Percentiles rank a stretch among this genome's conserved stretches.
phyloP scores from a whole-genome alignment of 2,888 invertebrate species.

The Heliconius cydno region DNA sequence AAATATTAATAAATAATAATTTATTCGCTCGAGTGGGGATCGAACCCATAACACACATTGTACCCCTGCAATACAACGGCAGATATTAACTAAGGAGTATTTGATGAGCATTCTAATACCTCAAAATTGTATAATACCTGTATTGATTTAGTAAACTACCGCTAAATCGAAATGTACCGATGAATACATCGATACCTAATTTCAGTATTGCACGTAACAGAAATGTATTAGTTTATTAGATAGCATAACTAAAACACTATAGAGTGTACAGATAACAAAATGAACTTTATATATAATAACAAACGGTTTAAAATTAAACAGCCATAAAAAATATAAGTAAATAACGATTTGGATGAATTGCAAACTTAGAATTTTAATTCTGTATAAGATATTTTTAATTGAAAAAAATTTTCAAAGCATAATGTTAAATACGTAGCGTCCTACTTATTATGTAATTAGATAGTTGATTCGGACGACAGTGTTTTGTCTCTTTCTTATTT shows the following conservation, averaged over 20 bases:
- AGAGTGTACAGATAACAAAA: neutral
- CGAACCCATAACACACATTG: too few species aligned
- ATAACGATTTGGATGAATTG: conserved; percentile 14
- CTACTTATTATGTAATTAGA: conserved; percentile 14
- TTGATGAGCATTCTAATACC: too few species aligned
- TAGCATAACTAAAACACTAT: conserved; percentile 15
- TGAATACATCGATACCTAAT: conserved; percentile 25
- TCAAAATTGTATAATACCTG: neutral
- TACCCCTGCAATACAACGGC: too few species aligned
- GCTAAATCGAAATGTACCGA: conserved; percentile 15
- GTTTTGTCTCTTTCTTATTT: conserved; percentile 8
- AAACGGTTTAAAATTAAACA: conserved; percentile 4
- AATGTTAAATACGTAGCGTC: neutral
- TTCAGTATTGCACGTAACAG: conserved; percentile 23
- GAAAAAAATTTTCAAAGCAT: neutral
- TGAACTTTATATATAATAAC: neutral
- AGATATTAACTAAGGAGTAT: too few species aligned
- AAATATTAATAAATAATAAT: too few species aligned
- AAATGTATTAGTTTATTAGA: conserved; percentile 34
- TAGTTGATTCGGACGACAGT: conserved; percentile 7
- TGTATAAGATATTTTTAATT: conserved; percentile 17
- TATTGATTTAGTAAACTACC: conserved; percentile 5
- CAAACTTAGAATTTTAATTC: conserved; percentile 20
- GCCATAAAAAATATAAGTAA: neutral
- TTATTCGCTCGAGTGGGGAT: too few species aligned